Evolutionary conservation across 2,797 vertebrate genomes (phyloP), one percentile per base, ranked within the genome.

Genomic region (Halcyon badia): DNA sequence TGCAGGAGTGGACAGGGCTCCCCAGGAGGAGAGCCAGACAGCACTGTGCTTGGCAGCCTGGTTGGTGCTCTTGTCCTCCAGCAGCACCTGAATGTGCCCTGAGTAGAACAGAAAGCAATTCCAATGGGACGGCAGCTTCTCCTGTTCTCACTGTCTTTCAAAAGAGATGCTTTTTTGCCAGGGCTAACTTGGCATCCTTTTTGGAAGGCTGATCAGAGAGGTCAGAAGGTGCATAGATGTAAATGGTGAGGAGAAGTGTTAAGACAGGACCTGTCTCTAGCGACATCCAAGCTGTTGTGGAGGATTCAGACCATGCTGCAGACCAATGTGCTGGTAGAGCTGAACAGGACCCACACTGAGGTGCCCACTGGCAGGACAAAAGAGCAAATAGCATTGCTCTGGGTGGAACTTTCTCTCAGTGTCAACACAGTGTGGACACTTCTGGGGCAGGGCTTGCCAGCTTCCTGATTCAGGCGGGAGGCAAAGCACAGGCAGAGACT

Each of bases 41-140:
- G 15, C 49, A 58, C 13, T 0, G 0, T 0, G 1, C 12, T 72
- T 2, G 4, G 51, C 49, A 64, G 41, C 14, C 11, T 5, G 0
- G 14, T 9, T 72, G 31, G 35, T 69, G 37, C 41, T 83, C 28
- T 37, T 17, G 35, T 41, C 13, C 64, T 49, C 42, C 37, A 69
- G 37, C 26, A 69, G 6, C 58, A 61, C 24, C 72, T 26, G 56
- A 49, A 35, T 37, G 20, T 46, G 22, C 26, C 31, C 49, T 54
- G 48, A 54, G 33, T 8, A 31, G 33, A 19, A 57, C 31, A 28
- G 51, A 62, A 70, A 46, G 14, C 25, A 52, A 12, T 9, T 46
- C 26, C 37, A 62, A n/a, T 0, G 7, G 37, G 71, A 70, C 60
- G 58, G 16, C 28, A 57, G 13, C 37, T 70, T 37, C 62, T 86